Percentiles rank a stretch among this genome's conserved stretches.
Evolutionary conservation across 2,888 invertebrate genomes (phyloP).

Genomic region (Fragum fragum): DNA sequence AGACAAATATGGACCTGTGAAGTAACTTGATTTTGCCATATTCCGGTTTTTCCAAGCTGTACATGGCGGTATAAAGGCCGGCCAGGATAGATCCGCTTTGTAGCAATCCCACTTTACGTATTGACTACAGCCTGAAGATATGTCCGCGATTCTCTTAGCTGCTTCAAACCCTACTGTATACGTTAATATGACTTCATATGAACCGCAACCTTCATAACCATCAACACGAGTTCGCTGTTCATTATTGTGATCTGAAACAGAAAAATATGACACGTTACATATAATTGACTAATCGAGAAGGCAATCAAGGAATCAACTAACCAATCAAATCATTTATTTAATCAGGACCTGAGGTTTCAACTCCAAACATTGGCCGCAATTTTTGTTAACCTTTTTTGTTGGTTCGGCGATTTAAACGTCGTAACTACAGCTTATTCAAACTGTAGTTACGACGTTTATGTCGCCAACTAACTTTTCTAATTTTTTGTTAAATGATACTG

Average conservation of each 20-base stretch:
- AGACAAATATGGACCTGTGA: neutral
- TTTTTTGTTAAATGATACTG: too few relatives aligned
- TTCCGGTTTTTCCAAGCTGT: conserved; percentile 2
- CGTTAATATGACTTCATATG: neutral
- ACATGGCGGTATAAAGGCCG: neutral
- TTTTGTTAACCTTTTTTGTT: too few relatives aligned
- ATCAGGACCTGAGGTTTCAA: neutral
- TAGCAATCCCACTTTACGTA: conserved; percentile 5
- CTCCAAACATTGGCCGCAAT: neutral
- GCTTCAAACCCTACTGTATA: neutral
- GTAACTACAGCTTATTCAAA: too few relatives aligned
- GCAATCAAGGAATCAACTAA: too few relatives aligned
- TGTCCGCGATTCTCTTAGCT: neutral
- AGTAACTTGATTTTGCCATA: neutral
- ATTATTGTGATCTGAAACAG: neutral
- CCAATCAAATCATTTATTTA: too few relatives aligned
- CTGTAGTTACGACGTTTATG: too few relatives aligned
- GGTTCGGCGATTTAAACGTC: too few relatives aligned
- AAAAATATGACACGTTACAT: neutral
- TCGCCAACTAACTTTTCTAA: too few relatives aligned
- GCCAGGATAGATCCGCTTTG: neutral
- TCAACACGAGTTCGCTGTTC: neutral
- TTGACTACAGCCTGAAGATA: neutral
- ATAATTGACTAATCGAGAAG: neutral
- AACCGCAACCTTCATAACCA: neutral